Base-by-base conservation (phyloP, 2,797 vertebrate genomes). In the Adrianichthys oophorus region DNA sequence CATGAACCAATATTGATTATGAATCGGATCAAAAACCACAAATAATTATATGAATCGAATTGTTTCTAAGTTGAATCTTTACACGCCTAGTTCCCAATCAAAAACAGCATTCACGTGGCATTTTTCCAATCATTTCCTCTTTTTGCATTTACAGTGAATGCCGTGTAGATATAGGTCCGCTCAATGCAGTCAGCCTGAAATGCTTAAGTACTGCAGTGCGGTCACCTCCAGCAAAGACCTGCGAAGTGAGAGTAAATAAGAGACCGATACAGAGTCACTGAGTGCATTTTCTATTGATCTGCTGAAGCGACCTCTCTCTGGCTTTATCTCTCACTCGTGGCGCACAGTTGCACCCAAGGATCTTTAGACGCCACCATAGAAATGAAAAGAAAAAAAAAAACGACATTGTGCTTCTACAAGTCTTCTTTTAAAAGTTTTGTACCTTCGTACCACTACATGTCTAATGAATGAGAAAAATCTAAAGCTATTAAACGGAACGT, bases 201-300 rank as follows among this genome's bases (percentile, higher is more conserved):
- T 40, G 62, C 67, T 75, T 50, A 65, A 61, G 51, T 15, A 18
- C 74, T 62, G 74, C 67, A 69, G 58, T 58, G 56, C 63, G 65
- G 78, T 75, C 82, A 84, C 62, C 71, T 83, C 65, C 46, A 67
- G 70, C 43, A 16, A 18, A 41, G 65, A 76, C 73, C 78, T 75
- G 61, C 58, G 64, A 68, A 47, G 59, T 37, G 15, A 61, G 78
- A 85, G 85, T 81, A 80, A 85, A 90, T 83, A 88, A 67, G 62
- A 77, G 76, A 56, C 18, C 32, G 48, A 57, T 41, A 62, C 49
- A 21, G 59, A 72, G 78, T 82, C 74, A 77, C 70, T 37, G 62
- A 74, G 70, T 76, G 74, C 79, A 80, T 72, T 68, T 76, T 64
- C 54, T 86, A 90, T 90, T 78, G 85, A 90, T 90, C 82, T 48